Percentiles rank a stretch among this genome's conserved stretches.
Conservation (phyloP, 2,888 invertebrate genomes). For the Tipula vernalis region DNA sequence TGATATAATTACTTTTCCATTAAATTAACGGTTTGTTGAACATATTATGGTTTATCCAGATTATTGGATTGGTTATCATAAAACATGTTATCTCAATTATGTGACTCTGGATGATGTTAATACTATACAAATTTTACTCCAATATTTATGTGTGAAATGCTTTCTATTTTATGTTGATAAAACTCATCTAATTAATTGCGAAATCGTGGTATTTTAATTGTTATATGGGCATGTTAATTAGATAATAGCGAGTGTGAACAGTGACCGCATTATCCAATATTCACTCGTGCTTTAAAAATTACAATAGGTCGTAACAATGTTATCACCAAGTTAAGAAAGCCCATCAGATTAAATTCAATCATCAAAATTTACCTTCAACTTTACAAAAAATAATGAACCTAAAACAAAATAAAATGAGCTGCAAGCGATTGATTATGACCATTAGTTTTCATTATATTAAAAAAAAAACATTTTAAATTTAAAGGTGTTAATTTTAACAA, state of each 20-base stretch:
- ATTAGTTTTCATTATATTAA: not conserved
- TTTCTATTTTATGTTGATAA: not conserved
- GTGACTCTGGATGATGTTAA: not conserved
- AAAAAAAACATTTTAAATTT: not conserved
- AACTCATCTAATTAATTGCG: not conserved
- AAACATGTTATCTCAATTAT: not conserved
- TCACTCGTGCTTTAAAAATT: not conserved
- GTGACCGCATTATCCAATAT: not conserved
- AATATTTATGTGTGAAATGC: not conserved
- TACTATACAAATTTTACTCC: not conserved
- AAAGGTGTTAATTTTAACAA: not conserved
- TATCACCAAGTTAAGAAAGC: not conserved
- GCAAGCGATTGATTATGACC: not conserved
- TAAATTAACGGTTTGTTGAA: not conserved
- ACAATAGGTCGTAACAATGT: not conserved
- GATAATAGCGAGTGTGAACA: not conserved
- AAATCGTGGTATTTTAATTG: not conserved
- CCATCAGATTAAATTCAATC: not conserved
- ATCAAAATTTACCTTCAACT: not conserved
- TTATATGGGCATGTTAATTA: not conserved
- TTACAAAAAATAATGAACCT: not conserved
- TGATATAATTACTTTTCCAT: not conserved
- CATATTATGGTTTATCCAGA: not conserved
- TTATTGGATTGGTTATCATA: not conserved
- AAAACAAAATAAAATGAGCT: not conserved